phyloP scores from a whole-genome alignment of 2,797 vertebrate species.

The Galagoides demidoff region DNA sequence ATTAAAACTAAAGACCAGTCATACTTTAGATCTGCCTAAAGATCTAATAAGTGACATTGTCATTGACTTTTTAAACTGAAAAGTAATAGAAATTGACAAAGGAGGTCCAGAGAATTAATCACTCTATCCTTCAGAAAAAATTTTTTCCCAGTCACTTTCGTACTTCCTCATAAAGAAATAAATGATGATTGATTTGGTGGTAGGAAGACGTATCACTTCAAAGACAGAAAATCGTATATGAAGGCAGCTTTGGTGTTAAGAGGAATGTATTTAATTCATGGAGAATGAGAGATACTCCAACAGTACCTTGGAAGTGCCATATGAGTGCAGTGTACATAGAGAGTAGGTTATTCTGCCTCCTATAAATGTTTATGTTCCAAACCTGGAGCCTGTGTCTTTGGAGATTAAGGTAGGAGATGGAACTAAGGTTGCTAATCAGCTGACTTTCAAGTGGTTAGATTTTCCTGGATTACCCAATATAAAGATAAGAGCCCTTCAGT shows the following conservation, averaged over 20 bases:
- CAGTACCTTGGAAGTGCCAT: not conserved
- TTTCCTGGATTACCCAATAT: not conserved
- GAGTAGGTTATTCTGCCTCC: not conserved
- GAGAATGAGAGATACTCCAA: not conserved
- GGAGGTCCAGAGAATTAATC: not conserved
- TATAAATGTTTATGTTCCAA: not conserved
- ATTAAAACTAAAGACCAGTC: constrained; percentile 56
- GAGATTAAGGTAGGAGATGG: not conserved
- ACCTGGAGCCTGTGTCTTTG: not conserved
- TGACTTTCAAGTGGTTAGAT: not conserved
- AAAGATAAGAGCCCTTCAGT: not conserved
- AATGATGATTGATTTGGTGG: constrained; percentile 10
- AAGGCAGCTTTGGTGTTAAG: not conserved
- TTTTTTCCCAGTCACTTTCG: not conserved
- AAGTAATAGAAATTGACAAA: constrained; percentile 46
- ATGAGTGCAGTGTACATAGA: not conserved
- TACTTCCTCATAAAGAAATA: not conserved
- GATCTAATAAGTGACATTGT: not conserved
- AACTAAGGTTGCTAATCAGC: not conserved
- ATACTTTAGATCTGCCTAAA: constrained; percentile 34
- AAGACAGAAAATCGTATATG: constrained; percentile 14
- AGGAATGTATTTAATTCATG: not conserved
- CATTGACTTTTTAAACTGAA: constrained; percentile 17
- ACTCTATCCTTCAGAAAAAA: not conserved
- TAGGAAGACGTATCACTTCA: constrained; percentile 30